Percentiles rank a stretch among this genome's conserved stretches.
phyloP scores from a whole-genome alignment of 2,113 vertebrate species.

The Corythornis madagascariensis region DNA sequence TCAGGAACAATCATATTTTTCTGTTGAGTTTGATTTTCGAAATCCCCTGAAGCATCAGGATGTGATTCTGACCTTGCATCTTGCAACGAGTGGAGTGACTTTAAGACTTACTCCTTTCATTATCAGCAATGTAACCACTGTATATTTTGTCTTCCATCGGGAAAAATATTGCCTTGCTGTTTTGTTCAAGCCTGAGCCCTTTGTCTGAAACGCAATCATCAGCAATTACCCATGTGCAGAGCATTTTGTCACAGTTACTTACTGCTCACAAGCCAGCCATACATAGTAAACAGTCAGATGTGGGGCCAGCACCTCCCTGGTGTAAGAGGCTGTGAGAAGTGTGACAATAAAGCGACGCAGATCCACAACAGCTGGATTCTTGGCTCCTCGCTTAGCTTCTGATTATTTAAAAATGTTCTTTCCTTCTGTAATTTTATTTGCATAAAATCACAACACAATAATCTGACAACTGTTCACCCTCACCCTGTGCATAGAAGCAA shows the following conservation, averaged over 20 bases:
- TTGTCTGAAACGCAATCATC: constrained; percentile 22
- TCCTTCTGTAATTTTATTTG: constrained; percentile 23
- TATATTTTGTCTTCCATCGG: not conserved
- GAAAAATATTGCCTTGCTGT: not conserved
- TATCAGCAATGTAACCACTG: not conserved
- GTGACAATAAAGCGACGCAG: not conserved
- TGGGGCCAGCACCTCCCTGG: not conserved
- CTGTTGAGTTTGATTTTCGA: not conserved
- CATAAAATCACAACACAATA: constrained; percentile 10
- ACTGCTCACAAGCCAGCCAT: not conserved
- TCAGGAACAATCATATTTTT: not conserved
- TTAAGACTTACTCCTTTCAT: not conserved
- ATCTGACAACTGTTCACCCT: not conserved
- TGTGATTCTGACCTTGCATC: not conserved
- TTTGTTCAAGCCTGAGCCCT: not conserved
- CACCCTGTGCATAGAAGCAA: not conserved
- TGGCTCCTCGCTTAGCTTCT: not conserved
- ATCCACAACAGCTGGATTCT: constrained; percentile 4
- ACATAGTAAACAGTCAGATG: not conserved
- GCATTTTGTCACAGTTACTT: constrained; percentile 34
- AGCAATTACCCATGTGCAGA: constrained; percentile 22
- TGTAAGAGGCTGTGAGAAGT: not conserved
- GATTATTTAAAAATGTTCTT: not conserved
- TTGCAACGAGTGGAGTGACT: not conserved
- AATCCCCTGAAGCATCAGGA: not conserved